Conservation (phyloP, 2,888 invertebrate species). For the Eretmocerus hayati region DNA sequence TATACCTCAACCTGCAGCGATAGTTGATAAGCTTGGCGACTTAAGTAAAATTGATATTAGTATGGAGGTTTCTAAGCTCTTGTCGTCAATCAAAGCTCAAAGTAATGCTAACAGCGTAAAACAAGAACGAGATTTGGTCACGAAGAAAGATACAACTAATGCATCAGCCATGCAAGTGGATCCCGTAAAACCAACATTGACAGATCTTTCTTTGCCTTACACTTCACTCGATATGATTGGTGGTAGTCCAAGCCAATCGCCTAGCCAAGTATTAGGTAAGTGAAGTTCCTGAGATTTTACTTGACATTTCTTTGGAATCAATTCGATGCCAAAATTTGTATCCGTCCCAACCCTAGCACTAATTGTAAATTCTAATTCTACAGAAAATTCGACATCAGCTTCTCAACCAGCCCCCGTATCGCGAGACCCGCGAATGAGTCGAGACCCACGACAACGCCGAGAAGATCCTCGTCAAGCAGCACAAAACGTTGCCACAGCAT, state of each 20-base stretch:
- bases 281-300: background rate
- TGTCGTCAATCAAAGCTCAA: slow-evolving; percentile 53
- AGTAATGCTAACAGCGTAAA: slow-evolving; percentile 23
- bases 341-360: no score
- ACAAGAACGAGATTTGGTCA: slow-evolving; percentile 21
- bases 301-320: background rate
- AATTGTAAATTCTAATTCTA: no score
- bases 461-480: slow-evolving; percentile 19
- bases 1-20: slow-evolving; percentile 50
- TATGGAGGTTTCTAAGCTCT: slow-evolving; percentile 63
- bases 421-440: slow-evolving; percentile 43
- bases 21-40: slow-evolving; percentile 61
- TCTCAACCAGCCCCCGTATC: slow-evolving; percentile 25
- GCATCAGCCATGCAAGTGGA: background rate
- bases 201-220: slow-evolving; percentile 5
- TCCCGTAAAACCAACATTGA: background rate
- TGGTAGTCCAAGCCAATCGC: slow-evolving; percentile 36
- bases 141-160: slow-evolving; percentile 11
- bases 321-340: no score
- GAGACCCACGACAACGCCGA: slow-evolving; percentile 33
- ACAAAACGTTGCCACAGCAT: background rate
- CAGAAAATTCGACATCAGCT: background rate
- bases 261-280: slow-evolving; percentile 13
- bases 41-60: slow-evolving; percentile 68
- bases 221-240: slow-evolving; percentile 30